Percentiles rank a stretch among this genome's conserved stretches.
phyloP scores from a whole-genome alignment of 2,113 vertebrate genomes.

The Lates calcarifer region DNA sequence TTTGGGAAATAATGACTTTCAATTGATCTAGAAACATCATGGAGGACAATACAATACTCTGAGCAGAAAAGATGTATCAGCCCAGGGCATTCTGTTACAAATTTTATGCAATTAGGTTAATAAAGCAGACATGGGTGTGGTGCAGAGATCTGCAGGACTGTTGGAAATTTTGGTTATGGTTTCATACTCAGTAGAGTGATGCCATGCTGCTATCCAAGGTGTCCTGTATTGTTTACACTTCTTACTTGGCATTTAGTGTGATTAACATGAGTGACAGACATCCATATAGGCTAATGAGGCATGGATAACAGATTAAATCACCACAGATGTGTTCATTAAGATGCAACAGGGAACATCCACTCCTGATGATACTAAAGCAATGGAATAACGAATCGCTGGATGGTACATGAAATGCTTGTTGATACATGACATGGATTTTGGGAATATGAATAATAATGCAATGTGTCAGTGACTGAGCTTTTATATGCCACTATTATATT shows the following conservation, averaged over 20 bases:
- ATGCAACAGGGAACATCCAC: conserved; percentile 35
- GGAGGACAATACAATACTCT: not conserved
- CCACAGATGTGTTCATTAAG: conserved; percentile 63
- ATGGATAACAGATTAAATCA: conserved; percentile 61
- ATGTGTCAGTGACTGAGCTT: not conserved
- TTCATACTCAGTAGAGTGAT: not conserved
- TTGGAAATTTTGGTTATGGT: conserved; percentile 7
- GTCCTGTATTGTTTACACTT: conserved; percentile 14
- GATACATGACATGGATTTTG: conserved; percentile 10
- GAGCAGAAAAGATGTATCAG: not conserved
- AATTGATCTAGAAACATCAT: conserved; percentile 36
- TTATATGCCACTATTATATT: not conserved
- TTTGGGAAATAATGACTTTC: conserved; percentile 32
- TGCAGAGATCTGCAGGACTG: conserved; percentile 2
- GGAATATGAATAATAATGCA: not conserved
- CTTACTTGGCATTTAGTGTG: conserved; percentile 7
- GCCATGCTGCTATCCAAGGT: not conserved
- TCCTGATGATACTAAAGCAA: conserved; percentile 12
- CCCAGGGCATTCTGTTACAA: not conserved
- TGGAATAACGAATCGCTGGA: not conserved
- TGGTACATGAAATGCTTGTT: conserved; percentile 25
- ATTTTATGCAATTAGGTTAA: conserved; percentile 40
- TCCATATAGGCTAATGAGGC: conserved; percentile 53
- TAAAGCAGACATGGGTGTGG: conserved; percentile 43
- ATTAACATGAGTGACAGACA: conserved; percentile 46